Evolutionary conservation across 2,113 vertebrate genomes (phyloP).

Genomic region (Muntiacus reevesi): DNA sequence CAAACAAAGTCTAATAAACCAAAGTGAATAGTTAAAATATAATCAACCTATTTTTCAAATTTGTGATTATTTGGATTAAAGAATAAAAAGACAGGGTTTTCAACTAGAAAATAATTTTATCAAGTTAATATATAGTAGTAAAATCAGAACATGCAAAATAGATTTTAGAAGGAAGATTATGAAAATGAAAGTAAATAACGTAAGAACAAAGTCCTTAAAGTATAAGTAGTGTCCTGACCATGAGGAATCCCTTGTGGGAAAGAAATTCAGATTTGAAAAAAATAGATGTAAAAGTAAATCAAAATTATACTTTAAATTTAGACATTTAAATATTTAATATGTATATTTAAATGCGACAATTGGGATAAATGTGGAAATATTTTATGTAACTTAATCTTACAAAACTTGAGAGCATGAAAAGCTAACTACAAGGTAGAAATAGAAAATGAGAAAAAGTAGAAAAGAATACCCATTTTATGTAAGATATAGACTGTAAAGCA

Average conservation of each 20-base stretch:
- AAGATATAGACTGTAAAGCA: not conserved
- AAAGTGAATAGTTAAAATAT: not conserved
- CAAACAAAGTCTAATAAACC: not conserved
- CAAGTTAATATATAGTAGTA: not conserved
- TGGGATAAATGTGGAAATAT: not conserved
- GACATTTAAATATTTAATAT: not conserved
- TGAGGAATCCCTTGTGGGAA: not conserved
- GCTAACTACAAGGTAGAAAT: not conserved
- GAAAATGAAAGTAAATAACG: not conserved
- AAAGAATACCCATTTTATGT: not conserved
- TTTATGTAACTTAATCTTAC: not conserved
- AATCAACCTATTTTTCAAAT: not conserved
- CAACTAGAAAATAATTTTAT: not conserved
- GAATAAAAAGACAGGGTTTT: not conserved
- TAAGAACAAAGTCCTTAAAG: not conserved
- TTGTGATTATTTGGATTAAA: not conserved
- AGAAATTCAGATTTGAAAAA: not conserved
- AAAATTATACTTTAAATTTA: not conserved
- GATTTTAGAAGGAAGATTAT: not conserved
- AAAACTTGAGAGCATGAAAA: not conserved
- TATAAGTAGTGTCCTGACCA: not conserved
- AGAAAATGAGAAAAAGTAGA: not conserved
- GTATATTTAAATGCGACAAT: not conserved
- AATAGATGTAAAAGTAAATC: not conserved
- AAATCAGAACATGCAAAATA: conserved; percentile 4